phyloP scores from a whole-genome alignment of 1,140 invertebrate species.

The Ostrea edulis region DNA sequence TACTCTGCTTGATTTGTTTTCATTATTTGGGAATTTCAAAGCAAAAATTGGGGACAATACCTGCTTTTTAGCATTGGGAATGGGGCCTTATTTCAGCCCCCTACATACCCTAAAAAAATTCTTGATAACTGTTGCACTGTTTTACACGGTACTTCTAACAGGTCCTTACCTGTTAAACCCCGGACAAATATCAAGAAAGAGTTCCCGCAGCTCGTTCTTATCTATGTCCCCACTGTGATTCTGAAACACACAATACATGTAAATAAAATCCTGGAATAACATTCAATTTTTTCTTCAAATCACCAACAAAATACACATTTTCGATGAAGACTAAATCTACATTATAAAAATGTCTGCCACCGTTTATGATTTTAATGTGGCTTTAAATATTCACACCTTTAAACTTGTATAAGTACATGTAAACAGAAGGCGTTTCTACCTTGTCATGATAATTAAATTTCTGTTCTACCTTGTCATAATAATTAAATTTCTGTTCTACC shows the following conservation, averaged over 20 bases:
- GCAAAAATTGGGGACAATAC: too few relatives aligned
- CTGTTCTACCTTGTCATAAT: slow-evolving; percentile 69
- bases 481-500: slow-evolving; percentile 70
- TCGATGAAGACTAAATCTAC: background rate
- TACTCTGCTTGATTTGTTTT: too few relatives aligned
- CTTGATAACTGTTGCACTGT: too few relatives aligned
- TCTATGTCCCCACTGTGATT: slow-evolving; percentile 77
- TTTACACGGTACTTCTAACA: too few relatives aligned
- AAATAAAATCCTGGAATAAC: too few relatives aligned
- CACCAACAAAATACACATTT: background rate
- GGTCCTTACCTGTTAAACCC: slow-evolving; percentile 72
- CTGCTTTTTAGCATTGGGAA: too few relatives aligned
- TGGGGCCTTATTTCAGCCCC: too few relatives aligned
- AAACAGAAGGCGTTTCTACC: slow-evolving; percentile 52
- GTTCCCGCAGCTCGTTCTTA: slow-evolving; percentile 76
- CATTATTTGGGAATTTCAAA: too few relatives aligned
- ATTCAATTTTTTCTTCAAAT: background rate
- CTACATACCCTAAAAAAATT: too few relatives aligned
- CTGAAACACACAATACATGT: slow-evolving; percentile 61
- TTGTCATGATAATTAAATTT: slow-evolving; percentile 78
- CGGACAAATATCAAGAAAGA: slow-evolving; percentile 78
- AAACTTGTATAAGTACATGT: too few relatives aligned
- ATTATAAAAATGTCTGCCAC: too few relatives aligned
- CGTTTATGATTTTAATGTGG: background rate
- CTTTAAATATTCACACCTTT: background rate